Base-by-base conservation (phyloP, 2,113 vertebrate genomes). In the Barbus barbus region DNA sequence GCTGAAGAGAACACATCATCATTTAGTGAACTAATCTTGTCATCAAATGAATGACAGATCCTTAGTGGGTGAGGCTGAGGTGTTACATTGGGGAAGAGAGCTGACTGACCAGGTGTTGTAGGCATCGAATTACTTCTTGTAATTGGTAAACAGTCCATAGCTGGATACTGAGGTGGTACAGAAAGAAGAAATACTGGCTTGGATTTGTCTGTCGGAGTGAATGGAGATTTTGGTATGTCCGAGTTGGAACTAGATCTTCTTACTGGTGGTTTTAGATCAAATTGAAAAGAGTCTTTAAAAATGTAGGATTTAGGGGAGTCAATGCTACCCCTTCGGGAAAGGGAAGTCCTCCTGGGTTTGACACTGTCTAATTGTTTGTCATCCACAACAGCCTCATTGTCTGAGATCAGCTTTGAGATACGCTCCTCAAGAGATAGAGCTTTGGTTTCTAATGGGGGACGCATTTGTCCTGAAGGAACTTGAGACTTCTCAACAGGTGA, bases 271-370 rank as follows among this genome's bases (percentile, higher is more conserved):
- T 99, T 98, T 63, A 99, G 93, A 90, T 99, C 97, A 94, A 99
- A 99, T 89, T 99, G 98, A 93, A 99, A 99, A 81, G 97, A 99
- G 89, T 99, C 98, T 93, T 99, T 99, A 90, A 99, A 99, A 91
- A 99, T 99, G 82, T 99, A 99, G 0, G 98, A 99, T 89, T 99
- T 99, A 0, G 97, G 98, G 18, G 97, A 99, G 90, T 99, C 98
- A 83, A 99, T 99, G 90, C 98, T 99, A n/a, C 98, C 97, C 92
- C 97, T 95, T 87, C 98, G 94, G 0, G 98, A 99, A 69, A 99
- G 96, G 78, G 98, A 99, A 2, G 97, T 99, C 89, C 98, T 95
- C 88, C 97, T 95, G 33, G 98, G 98, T 91, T 99, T 99, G n/a
- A 99, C 98, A 0, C 98, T 99, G 81, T 99, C 98, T 87, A 99